Base-by-base conservation (phyloP, 2,113 vertebrate species). In the Triplophysa rosa region DNA sequence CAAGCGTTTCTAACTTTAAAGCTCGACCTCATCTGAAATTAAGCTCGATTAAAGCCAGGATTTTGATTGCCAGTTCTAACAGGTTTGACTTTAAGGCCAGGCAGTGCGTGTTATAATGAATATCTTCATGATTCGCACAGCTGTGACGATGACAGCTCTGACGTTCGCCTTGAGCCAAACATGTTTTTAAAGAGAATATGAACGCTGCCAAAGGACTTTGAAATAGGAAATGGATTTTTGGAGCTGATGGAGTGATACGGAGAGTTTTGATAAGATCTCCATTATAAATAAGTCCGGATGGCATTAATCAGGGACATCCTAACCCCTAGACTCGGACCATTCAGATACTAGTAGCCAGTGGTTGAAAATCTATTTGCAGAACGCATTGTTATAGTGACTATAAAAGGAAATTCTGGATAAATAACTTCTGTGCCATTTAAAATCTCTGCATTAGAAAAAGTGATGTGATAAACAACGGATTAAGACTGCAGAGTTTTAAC, bases 231-330 rank as follows among this genome's bases (percentile, higher is more conserved):
- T 70, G 12, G 47, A 78, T 67, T 75, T 79, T 45, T 65, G 56
- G 49, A 52, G 42, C 54, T 65, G 54, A 76, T 59, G 2, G 67
- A 77, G 74, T 54, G 62, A 84, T 80, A 67, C 74, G 75, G 77
- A 85, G 72, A 83, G 67, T 42, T 59, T 77, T 8, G 89, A 88
- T 73, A 80, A 82, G 58, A 83, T 81, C 85, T 87, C 68, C 56
- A 85, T 83, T 75, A 85, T 82, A 82, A 88, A 86, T n/a, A 64
- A 71, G 75, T 70, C 84, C 65, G 84, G 80, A 86, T 87, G 87
- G 82, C 62, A 58, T 74, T 62, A 81, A 85, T 77, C 24, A 1
- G 80, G 49, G 79, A 80, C 10, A 49, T 66, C 67, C 72, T 77
- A 77, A 59, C 9, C 37, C 23, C 16, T 4, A 12, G 42, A 6